Percentiles rank a stretch among this genome's conserved stretches.
Evolutionary conservation across 35 echinoderm and acorn worm genomes (phyloP).

Genomic region (Ptychodera flava): DNA sequence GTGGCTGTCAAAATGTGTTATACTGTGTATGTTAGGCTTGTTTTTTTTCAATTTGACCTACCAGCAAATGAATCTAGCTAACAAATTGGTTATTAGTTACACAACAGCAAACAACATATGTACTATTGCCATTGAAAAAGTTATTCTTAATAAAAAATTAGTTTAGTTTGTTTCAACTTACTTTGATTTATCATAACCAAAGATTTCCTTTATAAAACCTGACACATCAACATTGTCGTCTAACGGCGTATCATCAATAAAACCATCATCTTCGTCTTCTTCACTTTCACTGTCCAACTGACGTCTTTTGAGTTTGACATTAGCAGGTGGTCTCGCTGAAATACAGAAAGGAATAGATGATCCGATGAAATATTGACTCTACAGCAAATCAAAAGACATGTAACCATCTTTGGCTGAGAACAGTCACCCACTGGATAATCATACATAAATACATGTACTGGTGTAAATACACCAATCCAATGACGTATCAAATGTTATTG

Average conservation of each 20-base stretch:
- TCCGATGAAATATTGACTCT: neutral
- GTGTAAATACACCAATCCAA: no score
- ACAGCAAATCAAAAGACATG: neutral
- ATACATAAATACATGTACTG: no score
- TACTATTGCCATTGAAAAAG: no score
- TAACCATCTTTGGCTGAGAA: neutral
- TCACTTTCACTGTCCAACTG: conserved; percentile 57
- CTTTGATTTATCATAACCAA: conserved; percentile 95
- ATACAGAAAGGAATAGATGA: neutral
- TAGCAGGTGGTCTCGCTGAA: neutral
- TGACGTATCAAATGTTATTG: no score
- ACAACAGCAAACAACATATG: no score
- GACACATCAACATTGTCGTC: conserved; percentile 47
- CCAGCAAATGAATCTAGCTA: no score
- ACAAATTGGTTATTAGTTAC: no score
- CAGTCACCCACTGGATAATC: no score
- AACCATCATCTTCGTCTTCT: conserved; percentile 84
- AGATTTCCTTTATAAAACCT: conserved; percentile 87
- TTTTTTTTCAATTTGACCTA: no score
- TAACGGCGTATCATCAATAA: conserved; percentile 85
- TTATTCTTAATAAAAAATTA: no score
- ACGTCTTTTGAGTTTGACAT: neutral
- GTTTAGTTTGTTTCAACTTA: conserved; percentile 23
- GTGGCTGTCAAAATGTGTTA: no score
- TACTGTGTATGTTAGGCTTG: no score